phyloP scores from a whole-genome alignment of 2,888 invertebrate species.

The Abrostola triplasia region DNA sequence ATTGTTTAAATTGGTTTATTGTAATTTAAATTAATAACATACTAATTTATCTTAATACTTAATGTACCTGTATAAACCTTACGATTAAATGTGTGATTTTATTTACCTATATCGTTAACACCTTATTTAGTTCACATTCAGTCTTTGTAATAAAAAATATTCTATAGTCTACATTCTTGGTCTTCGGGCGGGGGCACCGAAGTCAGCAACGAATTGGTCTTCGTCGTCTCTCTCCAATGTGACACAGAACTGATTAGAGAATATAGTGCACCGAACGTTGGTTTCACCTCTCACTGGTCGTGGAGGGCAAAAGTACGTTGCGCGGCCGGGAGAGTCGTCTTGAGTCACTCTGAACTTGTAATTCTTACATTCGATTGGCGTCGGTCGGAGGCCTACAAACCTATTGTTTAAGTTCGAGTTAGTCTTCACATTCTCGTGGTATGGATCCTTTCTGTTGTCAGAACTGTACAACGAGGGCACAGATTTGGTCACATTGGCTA shows the following conservation, averaged over 20 bases:
- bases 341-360: conserved; percentile 81
- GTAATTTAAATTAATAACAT: conserved; percentile 8
- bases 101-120: not conserved
- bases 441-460: conserved; percentile 62
- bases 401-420: conserved; percentile 29
- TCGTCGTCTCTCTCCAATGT: conserved; percentile 76
- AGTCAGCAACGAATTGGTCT: conserved; percentile 74
- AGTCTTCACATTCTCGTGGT: conserved; percentile 37
- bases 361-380: conserved; percentile 81
- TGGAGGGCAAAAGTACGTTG: conserved; percentile 80
- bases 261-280: conserved; percentile 77
- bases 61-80: conserved; percentile 30
- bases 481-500: conserved; percentile 64
- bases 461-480: conserved; percentile 61
- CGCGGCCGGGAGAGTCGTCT: conserved; percentile 69
- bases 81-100: conserved; percentile 15
- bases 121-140: conserved; percentile 16
- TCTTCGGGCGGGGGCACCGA: conserved; percentile 70
- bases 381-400: conserved; percentile 39
- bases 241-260: conserved; percentile 82
- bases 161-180: conserved; percentile 62
- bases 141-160: conserved; percentile 27
- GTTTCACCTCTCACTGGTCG: conserved; percentile 72
- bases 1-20: conserved; percentile 21
- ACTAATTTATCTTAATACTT: conserved; percentile 12